Base-by-base conservation (phyloP, 2,113 vertebrate genomes). In the Actenoides hombroni region DNA sequence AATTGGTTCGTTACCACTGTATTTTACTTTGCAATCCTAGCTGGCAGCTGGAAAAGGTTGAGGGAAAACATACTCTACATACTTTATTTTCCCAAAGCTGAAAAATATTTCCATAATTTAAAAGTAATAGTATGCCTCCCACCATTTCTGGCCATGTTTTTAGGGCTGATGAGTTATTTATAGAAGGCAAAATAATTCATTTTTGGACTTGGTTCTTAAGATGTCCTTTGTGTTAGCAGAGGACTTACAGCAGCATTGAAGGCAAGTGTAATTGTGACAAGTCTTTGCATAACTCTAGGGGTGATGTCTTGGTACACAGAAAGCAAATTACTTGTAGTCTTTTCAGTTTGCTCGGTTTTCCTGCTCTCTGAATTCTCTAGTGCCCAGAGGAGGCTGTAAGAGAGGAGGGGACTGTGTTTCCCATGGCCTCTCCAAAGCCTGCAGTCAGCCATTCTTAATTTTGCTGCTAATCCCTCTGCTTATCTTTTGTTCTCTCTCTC, bases 401-500 rank as follows among this genome's bases (percentile, higher is more conserved):
- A 82, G 75, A 84, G 83, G n/a, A 59, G 23, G 37, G 37, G n/a
- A 9, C 63, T 80, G 35, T 89, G 65, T 81, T 89, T 88, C 42
- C 54, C 15, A n/a, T 74, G 90, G 56, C 53, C 39, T 88, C 51
- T 91, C 61, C 57, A 83, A 88, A 92, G 39, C 28, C 48, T 76
- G 24, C 68, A 78, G 29, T n/a, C 40, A 82, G 71, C n/a, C 73
- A 60, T 69, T 95, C 94, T 79, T 29, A 54, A 78, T 92, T 83
- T 86, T 88, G n/a, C 69, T 92, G 69, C 69, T 93, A 89, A 84
- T 90, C 35, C 16, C 46, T 42, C 60, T 83, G 35, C 67, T 97
- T 82, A 83, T 76, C n/a, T 86, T 60, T 51, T 90, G 28, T 79
- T 93, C 60, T 90, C 28, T 97, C 86, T 95, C 31, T 96, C 95